Conservation (phyloP, 2,888 invertebrate species). For the Ctena decussata region DNA sequence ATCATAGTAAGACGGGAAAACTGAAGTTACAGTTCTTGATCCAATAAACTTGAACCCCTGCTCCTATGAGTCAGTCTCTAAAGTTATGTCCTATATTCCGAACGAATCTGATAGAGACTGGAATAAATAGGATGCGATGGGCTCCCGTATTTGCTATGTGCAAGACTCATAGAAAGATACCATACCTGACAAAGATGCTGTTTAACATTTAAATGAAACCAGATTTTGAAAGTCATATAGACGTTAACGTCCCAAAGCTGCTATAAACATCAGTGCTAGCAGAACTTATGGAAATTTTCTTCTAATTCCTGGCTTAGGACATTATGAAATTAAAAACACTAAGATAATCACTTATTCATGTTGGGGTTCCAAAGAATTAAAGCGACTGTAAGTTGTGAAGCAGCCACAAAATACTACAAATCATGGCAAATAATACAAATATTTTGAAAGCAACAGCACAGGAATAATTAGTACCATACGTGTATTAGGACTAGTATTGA, state of each 20-base stretch:
- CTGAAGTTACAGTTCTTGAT: not conserved
- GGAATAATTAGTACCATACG: not conserved
- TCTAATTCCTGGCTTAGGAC: conserved; percentile 19
- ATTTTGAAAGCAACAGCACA: not conserved
- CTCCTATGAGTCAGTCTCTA: not conserved
- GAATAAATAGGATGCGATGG: conserved; percentile 6
- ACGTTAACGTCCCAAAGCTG: not conserved
- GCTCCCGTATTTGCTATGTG: not conserved
- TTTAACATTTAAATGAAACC: not conserved
- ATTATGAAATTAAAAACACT: conserved; percentile 18
- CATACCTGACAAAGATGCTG: not conserved
- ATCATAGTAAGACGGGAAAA: not conserved
- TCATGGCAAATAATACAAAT: conserved; percentile 17
- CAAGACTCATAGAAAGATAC: not conserved
- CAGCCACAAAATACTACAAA: conserved; percentile 9
- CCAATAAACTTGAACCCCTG: not conserved
- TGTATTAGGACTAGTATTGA: not conserved
- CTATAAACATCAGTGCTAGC: not conserved
- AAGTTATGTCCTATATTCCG: not conserved
- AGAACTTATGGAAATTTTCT: not conserved
- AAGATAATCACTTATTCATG: too few relatives aligned
- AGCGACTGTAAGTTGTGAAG: conserved; percentile 19
- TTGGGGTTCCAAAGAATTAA: not conserved
- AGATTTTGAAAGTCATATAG: not conserved
- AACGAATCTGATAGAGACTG: not conserved